Base-by-base conservation (phyloP, 2,797 vertebrate species). In the Pseudotriccus pelzelni region DNA sequence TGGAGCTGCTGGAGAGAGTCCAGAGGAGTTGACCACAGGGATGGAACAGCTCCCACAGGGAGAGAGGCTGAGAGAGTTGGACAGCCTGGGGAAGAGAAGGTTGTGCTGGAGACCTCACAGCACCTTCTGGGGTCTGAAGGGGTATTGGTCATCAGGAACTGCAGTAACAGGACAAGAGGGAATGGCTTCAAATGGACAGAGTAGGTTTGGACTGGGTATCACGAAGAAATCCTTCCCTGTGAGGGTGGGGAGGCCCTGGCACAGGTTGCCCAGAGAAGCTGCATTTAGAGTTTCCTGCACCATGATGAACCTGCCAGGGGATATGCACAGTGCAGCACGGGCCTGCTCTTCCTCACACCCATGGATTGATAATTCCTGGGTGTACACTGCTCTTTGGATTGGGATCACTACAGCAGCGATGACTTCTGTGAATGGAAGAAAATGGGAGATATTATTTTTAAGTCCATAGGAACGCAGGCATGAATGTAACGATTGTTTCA, bases 401-500 rank as follows among this genome's bases (percentile, higher is more conserved):
- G 39, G 43, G 22, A 72, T 86, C 14, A 5, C 37, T 60, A 3
- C 27, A 62, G 12, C 30, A 72, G 9, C 36, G 21, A 9, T 83
- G 62, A 59, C 60, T 64, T 70, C 8, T 56, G 19, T 44, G 83
- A 52, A 81, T 89, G 86, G 60, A 43, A 86, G 43, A 79, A 84
- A 89, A 84, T 4, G 76, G 55, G 55, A 34, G 27, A 44, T 62
- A 77, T 41, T 90, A 77, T 87, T 95, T 96, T 88, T 58, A 96
- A 95, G 86, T 91, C 77, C 60, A 20, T 75, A 95, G 73, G 46
- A 94, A 91, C 93, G 78, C n/a, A 90, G 72, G 90, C 84, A 23
- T 78, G 92, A 91, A 89, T 58, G 87, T 94, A 96, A 97, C 95
- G 81, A 93, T 96, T 3, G 62, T 96, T 97, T 97, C 87, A 94